A percentile compares a stretch with the other conserved stretches of the same genome.
These are phyloP conservation scores for Gavialis gangeticus DNA, from an alignment of 2,113 vertebrate genomes.

Conservation along the genomic window DNA sequence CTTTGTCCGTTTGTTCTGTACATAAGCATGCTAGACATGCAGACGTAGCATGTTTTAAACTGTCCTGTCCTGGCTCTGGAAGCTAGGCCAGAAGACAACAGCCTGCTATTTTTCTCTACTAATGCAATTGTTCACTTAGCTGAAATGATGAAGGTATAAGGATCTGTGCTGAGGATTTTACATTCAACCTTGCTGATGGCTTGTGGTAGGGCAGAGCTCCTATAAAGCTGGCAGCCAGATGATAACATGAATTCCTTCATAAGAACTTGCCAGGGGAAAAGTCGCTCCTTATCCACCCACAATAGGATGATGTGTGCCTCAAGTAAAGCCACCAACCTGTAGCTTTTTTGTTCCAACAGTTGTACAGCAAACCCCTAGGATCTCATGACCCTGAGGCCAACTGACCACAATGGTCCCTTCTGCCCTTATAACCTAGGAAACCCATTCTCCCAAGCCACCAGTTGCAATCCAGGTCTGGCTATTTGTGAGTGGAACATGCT, in stretches of 20 bases:
- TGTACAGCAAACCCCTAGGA: background rate
- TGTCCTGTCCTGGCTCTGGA: too few species aligned
- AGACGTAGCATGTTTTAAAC: too few species aligned
- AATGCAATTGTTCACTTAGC: background rate
- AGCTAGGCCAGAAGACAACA: background rate
- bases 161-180: background rate
- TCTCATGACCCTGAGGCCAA: background rate
- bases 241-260: background rate
- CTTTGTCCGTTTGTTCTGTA: background rate
- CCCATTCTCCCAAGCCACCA: background rate
- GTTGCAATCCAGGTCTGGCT: background rate
- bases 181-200: background rate
- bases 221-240: background rate
- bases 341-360: background rate
- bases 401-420: background rate
- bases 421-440: background rate
- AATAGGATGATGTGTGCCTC: background rate
- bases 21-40: background rate
- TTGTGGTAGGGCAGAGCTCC: background rate
- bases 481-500: background rate
- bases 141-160: background rate
- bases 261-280: background rate
- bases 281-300: background rate
- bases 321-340: background rate
- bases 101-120: background rate